Conservation (phyloP, 2,888 invertebrate genomes). For the Stenichneumon culpator region DNA sequence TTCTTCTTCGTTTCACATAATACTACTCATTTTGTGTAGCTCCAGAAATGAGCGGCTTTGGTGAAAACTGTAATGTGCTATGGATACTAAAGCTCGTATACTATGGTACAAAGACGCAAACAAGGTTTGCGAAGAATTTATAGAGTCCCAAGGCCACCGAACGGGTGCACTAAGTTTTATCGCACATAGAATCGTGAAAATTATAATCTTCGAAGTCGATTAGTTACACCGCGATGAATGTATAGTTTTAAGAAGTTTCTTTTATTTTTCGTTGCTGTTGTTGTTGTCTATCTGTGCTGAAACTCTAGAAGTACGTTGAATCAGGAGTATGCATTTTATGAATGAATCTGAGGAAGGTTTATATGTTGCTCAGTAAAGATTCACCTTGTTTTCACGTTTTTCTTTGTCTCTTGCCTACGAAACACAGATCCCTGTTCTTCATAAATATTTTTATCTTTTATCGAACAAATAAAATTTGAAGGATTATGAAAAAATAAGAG, state of each 20-base stretch:
- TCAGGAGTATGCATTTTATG: conserved; percentile 52
- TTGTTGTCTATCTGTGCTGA: conserved; percentile 36
- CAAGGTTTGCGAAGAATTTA: conserved; percentile 10
- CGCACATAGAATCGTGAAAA: conserved; percentile 3
- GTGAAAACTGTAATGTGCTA: conserved; percentile 3
- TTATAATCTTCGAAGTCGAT: neutral
- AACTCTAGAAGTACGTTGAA: conserved; percentile 37
- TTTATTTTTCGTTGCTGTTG: conserved; percentile 22
- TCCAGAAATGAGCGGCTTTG: neutral
- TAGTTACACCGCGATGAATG: conserved; percentile 47
- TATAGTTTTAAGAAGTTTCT: conserved; percentile 48
- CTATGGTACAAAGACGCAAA: neutral
- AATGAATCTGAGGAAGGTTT: conserved; percentile 41
- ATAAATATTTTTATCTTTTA: conserved; percentile 44
- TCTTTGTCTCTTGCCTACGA: neutral
- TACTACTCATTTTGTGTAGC: neutral
- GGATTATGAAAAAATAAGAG: neutral
- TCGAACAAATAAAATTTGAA: conserved; percentile 7
- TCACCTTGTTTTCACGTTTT: conserved; percentile 39
- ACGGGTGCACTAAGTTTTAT: conserved; percentile 32
- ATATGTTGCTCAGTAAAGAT: conserved; percentile 53
- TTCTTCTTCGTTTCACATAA: neutral
- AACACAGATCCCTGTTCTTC: conserved; percentile 16
- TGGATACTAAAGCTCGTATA: neutral
- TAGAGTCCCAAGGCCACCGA: neutral